These are phyloP conservation scores for Aplochiton taeniatus DNA, from an alignment of 2,797 vertebrate species.

Conservation along the genomic window DNA sequence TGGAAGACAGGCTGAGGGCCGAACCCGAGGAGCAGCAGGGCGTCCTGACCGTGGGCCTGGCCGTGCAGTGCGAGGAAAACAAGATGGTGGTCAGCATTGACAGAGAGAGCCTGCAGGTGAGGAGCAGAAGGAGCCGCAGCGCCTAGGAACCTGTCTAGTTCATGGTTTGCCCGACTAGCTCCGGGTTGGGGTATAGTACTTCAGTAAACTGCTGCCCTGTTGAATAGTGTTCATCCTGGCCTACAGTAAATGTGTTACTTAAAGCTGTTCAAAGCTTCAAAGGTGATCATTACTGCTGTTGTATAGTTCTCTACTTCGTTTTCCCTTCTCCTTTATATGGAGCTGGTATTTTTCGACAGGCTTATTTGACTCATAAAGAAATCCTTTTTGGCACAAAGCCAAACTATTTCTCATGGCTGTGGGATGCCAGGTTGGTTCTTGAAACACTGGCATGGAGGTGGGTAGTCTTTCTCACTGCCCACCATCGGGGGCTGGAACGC, in stretches of 20 bases:
- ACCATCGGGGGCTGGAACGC: conserved; percentile 46
- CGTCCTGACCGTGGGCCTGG: conserved; percentile 72
- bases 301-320: no score
- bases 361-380: no score
- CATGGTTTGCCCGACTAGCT: no score
- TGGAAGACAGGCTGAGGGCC: conserved; percentile 42
- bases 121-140: conserved; percentile 19
- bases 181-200: no score
- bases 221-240: no score
- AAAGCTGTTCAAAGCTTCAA: no score
- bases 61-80: conserved; percentile 84
- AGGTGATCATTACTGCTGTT: no score
- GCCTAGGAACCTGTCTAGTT: no score
- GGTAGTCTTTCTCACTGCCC: conserved; percentile 28
- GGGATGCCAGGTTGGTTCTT: conserved; percentile 1
- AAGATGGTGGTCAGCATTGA: conserved; percentile 88
- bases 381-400: not conserved
- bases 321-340: no score
- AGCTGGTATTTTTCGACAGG: no score
- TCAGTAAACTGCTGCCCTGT: no score
- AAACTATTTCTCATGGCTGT: not conserved
- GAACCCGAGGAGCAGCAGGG: conserved; percentile 81
- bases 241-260: no score
- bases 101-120: conserved; percentile 88
- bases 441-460: conserved; percentile 24